Base-by-base conservation (phyloP, 2,888 invertebrate genomes). In the Gortyna flavago region DNA sequence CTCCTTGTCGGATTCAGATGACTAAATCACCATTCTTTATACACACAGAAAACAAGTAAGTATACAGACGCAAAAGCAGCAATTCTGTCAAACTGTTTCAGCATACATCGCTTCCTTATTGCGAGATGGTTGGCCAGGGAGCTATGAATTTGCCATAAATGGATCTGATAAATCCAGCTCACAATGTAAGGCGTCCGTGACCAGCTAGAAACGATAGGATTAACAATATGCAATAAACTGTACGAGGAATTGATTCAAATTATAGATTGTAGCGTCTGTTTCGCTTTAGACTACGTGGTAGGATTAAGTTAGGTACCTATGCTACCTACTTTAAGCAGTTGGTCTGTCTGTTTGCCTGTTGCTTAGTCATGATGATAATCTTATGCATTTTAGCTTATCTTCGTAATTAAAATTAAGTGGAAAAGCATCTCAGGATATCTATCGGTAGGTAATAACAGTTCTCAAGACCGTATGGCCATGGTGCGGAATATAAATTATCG, bases 171-270 rank as follows among this genome's bases (percentile, higher is more conserved):
- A 81, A 38, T 70, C 11, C 72, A 67, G 68, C 62, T 66, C 75
- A 84, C 75, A 86, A 81, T 84, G 77, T 57, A 76, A 77, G 68
- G 72, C 78, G 57, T 71, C 84, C 81, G 80, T 77, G 87, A 78
- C 81, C 77, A 73, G 69, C 78, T 72, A 48, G 29, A 64, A 69
- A 76, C 77, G 87, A 85, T 87, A 79, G 79, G 35, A 77, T 71
- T 87, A 85, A 88, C 88, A 88, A 87, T 88, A 86, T 88, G 83
- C 85, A 88, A 88, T 88, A 88, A 88, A 88, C 76, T 74, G 66
- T 79, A 57, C 85, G 68, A 82, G 69, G 79, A 86, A 88, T 88
- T 84, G 88, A 88, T 88, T 86, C 81, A 84, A 87, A 88, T 86
- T 87, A 85, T 81, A 85, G 87, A 87, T 87, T 81, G 84, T 80